Evolutionary conservation across 92 coral and sea anemone species (phyloP), one percentile per base, ranked within the genome.

Genomic region (Pocillopora grandis): DNA sequence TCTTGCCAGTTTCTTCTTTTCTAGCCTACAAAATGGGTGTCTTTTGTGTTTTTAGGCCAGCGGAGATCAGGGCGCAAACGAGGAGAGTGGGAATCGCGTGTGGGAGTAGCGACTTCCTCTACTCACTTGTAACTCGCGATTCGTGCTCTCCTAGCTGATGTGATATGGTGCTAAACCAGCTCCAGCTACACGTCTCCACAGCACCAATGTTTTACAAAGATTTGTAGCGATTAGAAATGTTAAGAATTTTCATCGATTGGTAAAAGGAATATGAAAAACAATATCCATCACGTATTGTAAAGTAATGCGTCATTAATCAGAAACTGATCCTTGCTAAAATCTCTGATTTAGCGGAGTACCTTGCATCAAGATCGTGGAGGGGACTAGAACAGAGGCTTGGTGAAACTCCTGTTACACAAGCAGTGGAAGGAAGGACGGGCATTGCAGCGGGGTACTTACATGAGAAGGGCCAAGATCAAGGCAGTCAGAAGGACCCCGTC

Each of bases 381-480:
- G 98, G 98, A 66, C 86, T 96, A 80, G 98, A 92, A 52, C 96
- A 88, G 79, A 90, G 70, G 10, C 87, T 87, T 33, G 98, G 98
- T 18, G 91, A 94, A 77, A 96, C 96, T 5, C 76, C 90, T 1
- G 97, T 94, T 36, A 75, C 86, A 27, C 76, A 80, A 77, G 98
- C 95, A 58, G 84, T 90, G 55, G 97, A 90, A 69, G 99, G 98
- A 17, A 90, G 95, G 23, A 75, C 35, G 58, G 98, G 99, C 33
- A 96, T 96, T 20, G 98, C 98, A 23, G 94, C 94, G 12, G 91
- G 92, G 31, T 94, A 96, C 91, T 80, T 92, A 52, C 87, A 96
- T 42, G 97, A 96, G 82, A 70, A 61, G 77, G 61, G 79, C 33
- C 63, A 35, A 55, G 72, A 88, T 59, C 31, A 65, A 57, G 42